A percentile compares a stretch with the other conserved stretches of the same genome.
phyloP scores from a whole-genome alignment of 2,797 vertebrate genomes.

The Enteromius paludinosus region DNA sequence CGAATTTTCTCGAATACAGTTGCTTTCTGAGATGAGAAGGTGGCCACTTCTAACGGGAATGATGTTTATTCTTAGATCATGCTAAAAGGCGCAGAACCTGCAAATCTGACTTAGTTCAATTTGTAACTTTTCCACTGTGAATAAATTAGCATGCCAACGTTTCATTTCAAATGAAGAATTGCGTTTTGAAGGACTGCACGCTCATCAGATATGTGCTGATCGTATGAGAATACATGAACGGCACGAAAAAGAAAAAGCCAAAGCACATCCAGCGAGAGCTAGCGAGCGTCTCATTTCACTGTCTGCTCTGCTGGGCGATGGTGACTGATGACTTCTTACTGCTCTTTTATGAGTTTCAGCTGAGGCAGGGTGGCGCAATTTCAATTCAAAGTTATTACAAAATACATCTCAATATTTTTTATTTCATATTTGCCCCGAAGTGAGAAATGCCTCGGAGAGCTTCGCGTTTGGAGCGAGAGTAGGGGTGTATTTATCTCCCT shows the following conservation, averaged over 20 bases:
- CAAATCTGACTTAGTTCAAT: too few species aligned
- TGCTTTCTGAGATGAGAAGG: slow-evolving; percentile 53
- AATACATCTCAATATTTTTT: slow-evolving; percentile 46
- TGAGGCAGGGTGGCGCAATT: slow-evolving; percentile 74
- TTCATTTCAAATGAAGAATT: neutral
- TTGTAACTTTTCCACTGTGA: neutral
- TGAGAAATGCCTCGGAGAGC: slow-evolving; percentile 62
- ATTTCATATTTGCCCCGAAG: slow-evolving; percentile 62
- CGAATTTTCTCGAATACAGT: slow-evolving; percentile 79
- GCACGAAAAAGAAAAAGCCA: neutral
- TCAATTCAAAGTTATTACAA: slow-evolving; percentile 55
- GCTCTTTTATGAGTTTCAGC: slow-evolving; percentile 80
- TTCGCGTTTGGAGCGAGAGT: neutral
- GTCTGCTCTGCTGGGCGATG: slow-evolving; percentile 68
- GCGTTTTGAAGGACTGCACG: neutral
- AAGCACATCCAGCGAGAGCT: neutral
- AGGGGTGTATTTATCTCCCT: slow-evolving; percentile 18
- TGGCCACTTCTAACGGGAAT: slow-evolving; percentile 68
- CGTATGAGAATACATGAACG: neutral
- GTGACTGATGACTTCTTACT: slow-evolving; percentile 80
- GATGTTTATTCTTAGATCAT: slow-evolving; percentile 69
- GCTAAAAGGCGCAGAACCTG: neutral
- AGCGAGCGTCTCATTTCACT: slow-evolving; percentile 6
- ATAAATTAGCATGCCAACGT: neutral
- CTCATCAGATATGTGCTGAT: neutral